Conservation (phyloP, 2,888 invertebrate species). For the Myopa tessellatipennis region DNA sequence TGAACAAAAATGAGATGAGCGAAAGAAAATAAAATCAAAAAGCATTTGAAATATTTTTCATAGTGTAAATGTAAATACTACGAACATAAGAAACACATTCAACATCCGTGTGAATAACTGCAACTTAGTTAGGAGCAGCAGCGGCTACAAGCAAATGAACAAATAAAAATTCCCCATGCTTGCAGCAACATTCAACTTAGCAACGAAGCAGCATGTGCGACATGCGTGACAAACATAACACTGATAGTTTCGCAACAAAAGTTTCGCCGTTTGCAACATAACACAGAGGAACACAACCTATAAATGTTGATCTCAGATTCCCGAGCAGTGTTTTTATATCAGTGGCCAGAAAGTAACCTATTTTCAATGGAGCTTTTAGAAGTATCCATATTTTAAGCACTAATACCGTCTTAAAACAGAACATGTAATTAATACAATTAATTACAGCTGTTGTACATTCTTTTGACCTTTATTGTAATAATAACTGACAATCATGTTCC, state of each 20-base stretch:
- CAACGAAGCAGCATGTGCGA: not conserved
- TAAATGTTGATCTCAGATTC: no score
- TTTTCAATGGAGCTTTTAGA: no score
- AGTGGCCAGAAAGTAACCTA: no score
- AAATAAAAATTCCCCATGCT: not conserved
- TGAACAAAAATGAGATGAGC: no score
- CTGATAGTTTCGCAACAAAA: not conserved
- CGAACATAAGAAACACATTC: not conserved
- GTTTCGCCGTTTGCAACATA: not conserved
- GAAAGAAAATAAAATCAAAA: no score
- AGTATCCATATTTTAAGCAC: no score
- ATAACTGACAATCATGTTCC: not conserved
- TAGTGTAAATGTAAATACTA: not conserved
- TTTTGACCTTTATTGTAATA: no score
- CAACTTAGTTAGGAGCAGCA: not conserved
- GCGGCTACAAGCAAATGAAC: not conserved
- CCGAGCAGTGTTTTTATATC: no score
- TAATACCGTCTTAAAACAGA: no score
- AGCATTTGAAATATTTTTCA: not conserved
- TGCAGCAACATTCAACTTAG: not conserved
- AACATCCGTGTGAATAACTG: conserved; percentile 6
- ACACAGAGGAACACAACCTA: not conserved
- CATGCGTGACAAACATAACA: not conserved
- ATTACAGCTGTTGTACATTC: no score
- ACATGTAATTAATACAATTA: no score